Conservation (phyloP, 2,888 invertebrate species). For the Corbicula japonica region DNA sequence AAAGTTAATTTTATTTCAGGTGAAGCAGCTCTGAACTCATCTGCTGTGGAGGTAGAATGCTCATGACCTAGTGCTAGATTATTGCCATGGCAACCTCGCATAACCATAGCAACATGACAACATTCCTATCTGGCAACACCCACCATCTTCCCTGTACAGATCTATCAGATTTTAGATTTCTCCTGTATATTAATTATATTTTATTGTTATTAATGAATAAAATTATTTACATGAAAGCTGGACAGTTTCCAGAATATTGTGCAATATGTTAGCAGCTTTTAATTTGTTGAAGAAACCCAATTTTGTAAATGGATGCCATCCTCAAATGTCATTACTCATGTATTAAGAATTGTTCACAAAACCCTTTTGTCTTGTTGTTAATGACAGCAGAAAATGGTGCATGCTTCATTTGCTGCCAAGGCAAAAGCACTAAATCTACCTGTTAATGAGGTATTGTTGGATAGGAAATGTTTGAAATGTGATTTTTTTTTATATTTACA, state of each 20-base stretch:
- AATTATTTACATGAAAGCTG: not conserved
- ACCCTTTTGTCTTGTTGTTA: too few species aligned
- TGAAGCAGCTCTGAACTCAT: conserved; percentile 38
- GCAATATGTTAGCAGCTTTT: conserved; percentile 31
- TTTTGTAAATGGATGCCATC: too few species aligned
- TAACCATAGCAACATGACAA: conserved; percentile 39
- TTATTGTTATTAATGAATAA: conserved; percentile 5
- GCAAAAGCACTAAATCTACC: too few species aligned
- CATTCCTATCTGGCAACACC: conserved; percentile 38
- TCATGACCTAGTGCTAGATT: conserved; percentile 53
- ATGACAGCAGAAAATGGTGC: too few species aligned
- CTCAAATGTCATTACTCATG: too few species aligned
- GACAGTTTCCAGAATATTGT: conserved; percentile 8
- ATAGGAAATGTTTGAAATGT: conserved; percentile 26
- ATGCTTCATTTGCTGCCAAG: too few species aligned
- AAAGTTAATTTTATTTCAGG: conserved; percentile 32
- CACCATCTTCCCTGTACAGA: conserved; percentile 3
- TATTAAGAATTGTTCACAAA: too few species aligned
- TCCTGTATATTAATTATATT: conserved; percentile 1
- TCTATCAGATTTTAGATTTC: conserved; percentile 11
- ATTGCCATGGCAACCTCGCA: conserved; percentile 21
- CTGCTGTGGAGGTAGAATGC: conserved; percentile 58
- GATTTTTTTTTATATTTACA: conserved; percentile 10
- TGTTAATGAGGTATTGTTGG: conserved; percentile 20
- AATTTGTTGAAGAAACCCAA: too few species aligned